Conservation (phyloP, 1,140 invertebrate genomes). For the Drosophila auraria region DNA sequence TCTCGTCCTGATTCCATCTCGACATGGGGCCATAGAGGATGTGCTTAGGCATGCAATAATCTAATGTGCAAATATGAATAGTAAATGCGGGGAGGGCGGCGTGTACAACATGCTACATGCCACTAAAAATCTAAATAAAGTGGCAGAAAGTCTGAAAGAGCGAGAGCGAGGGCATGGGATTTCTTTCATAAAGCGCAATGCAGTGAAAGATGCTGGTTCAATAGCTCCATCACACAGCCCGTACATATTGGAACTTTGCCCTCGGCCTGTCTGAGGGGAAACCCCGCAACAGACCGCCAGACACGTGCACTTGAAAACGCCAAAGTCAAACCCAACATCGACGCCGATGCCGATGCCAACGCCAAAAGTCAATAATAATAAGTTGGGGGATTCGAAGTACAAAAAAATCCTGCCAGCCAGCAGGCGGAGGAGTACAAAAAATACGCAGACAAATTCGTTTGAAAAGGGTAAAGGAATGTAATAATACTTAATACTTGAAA, state of each 20-base stretch:
- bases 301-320: conserved; percentile 78
- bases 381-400: conserved; percentile 47
- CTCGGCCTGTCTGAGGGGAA: conserved; percentile 20
- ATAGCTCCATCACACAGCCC: conserved; percentile 62
- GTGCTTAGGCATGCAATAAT: conserved; percentile 81
- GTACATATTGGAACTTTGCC: conserved; percentile 32
- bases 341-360: conserved; percentile 34
- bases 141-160: conserved; percentile 27
- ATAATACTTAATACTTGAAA: conserved; percentile 84
- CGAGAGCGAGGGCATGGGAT: conserved; percentile 11
- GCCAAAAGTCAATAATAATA: conserved; percentile 82
- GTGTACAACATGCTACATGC: conserved; percentile 67
- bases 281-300: conserved; percentile 47
- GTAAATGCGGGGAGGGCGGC: conserved; percentile 50
- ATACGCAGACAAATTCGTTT: conserved; percentile 79
- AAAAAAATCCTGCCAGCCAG: conserved; percentile 30
- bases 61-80: conserved; percentile 81
- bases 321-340: conserved; percentile 56
- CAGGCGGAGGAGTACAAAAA: conserved; percentile 31
- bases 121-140: conserved; percentile 71
- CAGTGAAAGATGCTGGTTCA: conserved; percentile 69
- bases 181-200: conserved; percentile 47
- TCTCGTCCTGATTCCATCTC: neutral
- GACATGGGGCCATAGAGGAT: conserved; percentile 24
- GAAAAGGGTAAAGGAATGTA: conserved; percentile 83